These are phyloP conservation scores for Drosophila rhopaloa DNA, from an alignment of 1,140 invertebrate species.

Conservation along the genomic window DNA sequence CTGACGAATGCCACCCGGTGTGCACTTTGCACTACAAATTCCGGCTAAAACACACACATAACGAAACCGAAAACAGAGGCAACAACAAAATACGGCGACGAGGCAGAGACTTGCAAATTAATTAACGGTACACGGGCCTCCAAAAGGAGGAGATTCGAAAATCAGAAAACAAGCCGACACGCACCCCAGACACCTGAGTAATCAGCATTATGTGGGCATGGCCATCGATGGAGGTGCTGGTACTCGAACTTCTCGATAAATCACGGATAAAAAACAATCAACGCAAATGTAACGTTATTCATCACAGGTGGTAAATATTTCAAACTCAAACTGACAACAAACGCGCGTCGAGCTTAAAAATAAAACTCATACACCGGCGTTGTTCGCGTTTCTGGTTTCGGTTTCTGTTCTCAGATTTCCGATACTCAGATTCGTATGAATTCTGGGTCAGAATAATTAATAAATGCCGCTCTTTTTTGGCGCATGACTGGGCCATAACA, in stretches of 20 bases:
- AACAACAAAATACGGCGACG: conserved; percentile 36
- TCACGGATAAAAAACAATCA: conserved; percentile 72
- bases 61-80: conserved; percentile 9
- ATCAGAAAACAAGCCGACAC: conserved; percentile 30
- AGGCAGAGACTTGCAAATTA: conserved; percentile 70
- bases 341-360: conserved; percentile 60
- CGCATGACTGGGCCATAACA: conserved; percentile 68
- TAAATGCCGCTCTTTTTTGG: conserved; percentile 63
- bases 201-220: conserved; percentile 78
- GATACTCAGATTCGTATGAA: conserved; percentile 40
- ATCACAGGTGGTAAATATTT: conserved; percentile 82
- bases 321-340: conserved; percentile 72
- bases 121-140: conserved; percentile 73
- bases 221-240: conserved; percentile 49
- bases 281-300: conserved; percentile 79
- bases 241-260: conserved; percentile 68
- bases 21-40: conserved; percentile 57
- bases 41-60: conserved; percentile 33
- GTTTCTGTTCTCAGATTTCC: conserved; percentile 46
- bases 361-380: conserved; percentile 20
- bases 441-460: conserved; percentile 82
- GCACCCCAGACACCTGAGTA: conserved; percentile 71
- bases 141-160: conserved; percentile 27
- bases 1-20: conserved; percentile 50
- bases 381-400: conserved; percentile 26